phyloP scores from a whole-genome alignment of 2,797 vertebrate genomes.

The Aplochiton taeniatus region DNA sequence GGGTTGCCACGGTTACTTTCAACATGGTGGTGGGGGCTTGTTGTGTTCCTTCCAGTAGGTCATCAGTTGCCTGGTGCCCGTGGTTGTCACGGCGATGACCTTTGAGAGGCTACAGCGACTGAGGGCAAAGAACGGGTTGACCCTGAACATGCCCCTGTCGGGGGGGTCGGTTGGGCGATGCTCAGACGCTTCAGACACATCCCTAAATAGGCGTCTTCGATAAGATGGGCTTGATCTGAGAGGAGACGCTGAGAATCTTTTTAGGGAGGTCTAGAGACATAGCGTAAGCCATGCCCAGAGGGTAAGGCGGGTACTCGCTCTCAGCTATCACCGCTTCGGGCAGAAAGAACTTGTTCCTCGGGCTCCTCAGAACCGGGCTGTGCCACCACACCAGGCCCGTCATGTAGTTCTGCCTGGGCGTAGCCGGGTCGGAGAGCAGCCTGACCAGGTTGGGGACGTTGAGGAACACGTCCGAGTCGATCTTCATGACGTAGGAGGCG shows the following conservation, averaged over 20 bases:
- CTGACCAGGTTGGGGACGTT: constrained; percentile 44
- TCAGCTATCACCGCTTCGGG: constrained; percentile 79
- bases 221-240: constrained; percentile 82
- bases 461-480: too few relatives aligned
- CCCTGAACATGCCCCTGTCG: constrained; percentile 76
- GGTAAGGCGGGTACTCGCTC: constrained; percentile 85
- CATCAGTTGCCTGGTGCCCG: constrained; percentile 25
- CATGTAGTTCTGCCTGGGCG: constrained; percentile 78
- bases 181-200: constrained; percentile 84
- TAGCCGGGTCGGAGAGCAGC: constrained; percentile 38
- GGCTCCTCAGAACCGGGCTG: constrained; percentile 83
- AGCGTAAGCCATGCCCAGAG: constrained; percentile 86
- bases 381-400: constrained; percentile 88
- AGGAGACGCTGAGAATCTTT: constrained; percentile 82
- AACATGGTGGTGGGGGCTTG: constrained; percentile 29
- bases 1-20: neutral
- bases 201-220: constrained; percentile 89
- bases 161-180: constrained; percentile 83
- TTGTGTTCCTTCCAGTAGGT: constrained; percentile 50
- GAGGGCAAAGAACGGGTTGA: constrained; percentile 28
- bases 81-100: constrained; percentile 46
- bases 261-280: constrained; percentile 87
- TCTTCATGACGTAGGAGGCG: constrained; percentile 48
- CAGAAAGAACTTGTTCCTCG: constrained; percentile 83
- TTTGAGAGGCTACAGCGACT: constrained; percentile 46